Base-by-base conservation (phyloP, 2,113 vertebrate species). In the Datnioides undecimradiatus region DNA sequence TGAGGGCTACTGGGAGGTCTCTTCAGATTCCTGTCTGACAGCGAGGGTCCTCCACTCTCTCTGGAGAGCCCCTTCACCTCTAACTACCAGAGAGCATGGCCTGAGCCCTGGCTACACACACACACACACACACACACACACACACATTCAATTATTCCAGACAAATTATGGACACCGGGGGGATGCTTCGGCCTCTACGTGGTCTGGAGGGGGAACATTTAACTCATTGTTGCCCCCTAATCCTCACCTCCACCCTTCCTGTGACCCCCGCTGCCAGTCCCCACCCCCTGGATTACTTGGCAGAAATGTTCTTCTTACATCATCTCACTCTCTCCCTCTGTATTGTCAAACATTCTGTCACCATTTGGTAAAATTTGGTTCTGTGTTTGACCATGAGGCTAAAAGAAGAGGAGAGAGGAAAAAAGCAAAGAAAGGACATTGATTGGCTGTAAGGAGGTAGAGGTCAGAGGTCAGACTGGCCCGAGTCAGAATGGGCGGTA, bases 1-100 rank as follows among this genome's bases (percentile, higher is more conserved):
- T 49, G 62, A 69, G 34, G 49, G 60, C 73, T 87, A 52, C 86
- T 90, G 88, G 88, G 89, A 86, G 94, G 92, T 94, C 95, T 93
- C 94, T 94, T 90, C 90, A 94, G 91, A 95, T 95, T 95, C 93
- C 88, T 92, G 90, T 91, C 88, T 95, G 93, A 94, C 94, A 94
- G 94, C 88, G 87, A 95, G 94, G 92, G 92, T 91, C 90, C 93
- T 94, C 91, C 91, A 94, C 84, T 88, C 66, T 73, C 83, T 85
- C 74, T 94, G 86, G 84, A 94, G 94, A 91, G 92, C 87, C 89
- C 91, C 88, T 94, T 94, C 90, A 93, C 86, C 91, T 91, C 91
- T 90, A 92, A 57, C 91, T 79, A 89, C 55, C 85, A 81, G 77
- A 79, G 88, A 80, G 74, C 78, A 52, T 36, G 76, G 79, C 75